phyloP scores from a whole-genome alignment of 1,140 invertebrate species.

The Schlechtendalia chinensis region DNA sequence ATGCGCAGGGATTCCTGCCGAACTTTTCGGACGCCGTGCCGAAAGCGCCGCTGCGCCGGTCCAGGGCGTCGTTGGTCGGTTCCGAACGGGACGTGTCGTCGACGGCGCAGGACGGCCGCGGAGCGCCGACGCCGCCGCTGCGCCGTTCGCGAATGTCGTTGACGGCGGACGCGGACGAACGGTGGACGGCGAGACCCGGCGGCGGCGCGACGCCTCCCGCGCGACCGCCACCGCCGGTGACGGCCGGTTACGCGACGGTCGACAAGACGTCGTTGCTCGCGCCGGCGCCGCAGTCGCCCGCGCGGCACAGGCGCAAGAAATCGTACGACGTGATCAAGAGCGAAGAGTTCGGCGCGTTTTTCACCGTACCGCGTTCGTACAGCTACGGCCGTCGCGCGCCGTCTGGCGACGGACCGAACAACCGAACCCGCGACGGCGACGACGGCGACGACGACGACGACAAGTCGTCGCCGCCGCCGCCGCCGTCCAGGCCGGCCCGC shows the following conservation, averaged over 20 bases:
- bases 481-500: constrained; percentile 61
- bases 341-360: constrained; percentile 56
- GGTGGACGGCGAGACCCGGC: neutral
- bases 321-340: constrained; percentile 53
- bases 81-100: neutral
- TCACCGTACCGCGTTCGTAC: constrained; percentile 58
- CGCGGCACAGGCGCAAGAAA: constrained; percentile 57
- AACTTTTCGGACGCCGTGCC: constrained; percentile 29
- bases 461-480: neutral
- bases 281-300: constrained; percentile 60
- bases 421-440: too few species aligned
- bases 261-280: constrained; percentile 62
- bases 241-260: constrained; percentile 66
- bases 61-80: constrained; percentile 19
- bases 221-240: neutral
- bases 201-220: constrained; percentile 54
- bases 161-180: neutral
- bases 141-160: constrained; percentile 32
- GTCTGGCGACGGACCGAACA: too few species aligned
- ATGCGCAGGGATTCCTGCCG: constrained; percentile 7
- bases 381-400: neutral
- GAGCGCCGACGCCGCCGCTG: constrained; percentile 20
- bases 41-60: constrained; percentile 17
- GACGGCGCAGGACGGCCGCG: neutral
- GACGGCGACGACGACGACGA: neutral